phyloP scores from a whole-genome alignment of 2,888 invertebrate genomes.

The Drosophila lacicola region DNA sequence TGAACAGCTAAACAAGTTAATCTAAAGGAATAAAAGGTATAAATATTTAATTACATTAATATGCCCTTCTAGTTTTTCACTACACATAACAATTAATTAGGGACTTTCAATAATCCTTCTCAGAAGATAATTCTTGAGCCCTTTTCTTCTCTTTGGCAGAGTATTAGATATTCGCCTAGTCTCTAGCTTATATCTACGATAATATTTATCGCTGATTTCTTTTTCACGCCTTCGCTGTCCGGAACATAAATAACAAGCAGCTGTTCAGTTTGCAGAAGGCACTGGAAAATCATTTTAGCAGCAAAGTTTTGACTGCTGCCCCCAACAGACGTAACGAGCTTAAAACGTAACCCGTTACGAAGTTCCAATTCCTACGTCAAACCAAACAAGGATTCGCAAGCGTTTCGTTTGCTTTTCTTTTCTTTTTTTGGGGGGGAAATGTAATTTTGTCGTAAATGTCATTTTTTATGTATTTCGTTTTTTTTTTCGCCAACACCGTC shows the following conservation, averaged over 20 bases:
- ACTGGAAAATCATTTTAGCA: conserved; percentile 49
- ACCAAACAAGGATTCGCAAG: conserved; percentile 25
- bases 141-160: neutral
- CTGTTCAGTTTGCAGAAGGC: conserved; percentile 44
- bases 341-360: conserved; percentile 19
- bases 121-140: neutral
- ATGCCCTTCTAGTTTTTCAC: no score
- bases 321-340: conserved; percentile 42
- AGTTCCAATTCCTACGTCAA: conserved; percentile 33
- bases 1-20: no score
- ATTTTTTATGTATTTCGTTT: conserved; percentile 63
- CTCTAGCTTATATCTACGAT: neutral
- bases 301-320: conserved; percentile 47
- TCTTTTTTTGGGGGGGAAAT: conserved; percentile 34
- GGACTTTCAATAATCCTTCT: no score
- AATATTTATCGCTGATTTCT: conserved; percentile 19
- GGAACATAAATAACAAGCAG: conserved; percentile 62
- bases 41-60: no score
- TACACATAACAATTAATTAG: no score
- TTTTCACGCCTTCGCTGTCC: conserved; percentile 16
- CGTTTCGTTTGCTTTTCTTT: conserved; percentile 30
- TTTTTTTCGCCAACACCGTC: conserved; percentile 26
- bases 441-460: conserved; percentile 73
- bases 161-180: conserved; percentile 5
- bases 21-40: no score